These are phyloP conservation scores for pig (Sus scrofa) DNA, from an alignment of 2,113 vertebrate genomes.

Conservation along the genomic window DNA sequence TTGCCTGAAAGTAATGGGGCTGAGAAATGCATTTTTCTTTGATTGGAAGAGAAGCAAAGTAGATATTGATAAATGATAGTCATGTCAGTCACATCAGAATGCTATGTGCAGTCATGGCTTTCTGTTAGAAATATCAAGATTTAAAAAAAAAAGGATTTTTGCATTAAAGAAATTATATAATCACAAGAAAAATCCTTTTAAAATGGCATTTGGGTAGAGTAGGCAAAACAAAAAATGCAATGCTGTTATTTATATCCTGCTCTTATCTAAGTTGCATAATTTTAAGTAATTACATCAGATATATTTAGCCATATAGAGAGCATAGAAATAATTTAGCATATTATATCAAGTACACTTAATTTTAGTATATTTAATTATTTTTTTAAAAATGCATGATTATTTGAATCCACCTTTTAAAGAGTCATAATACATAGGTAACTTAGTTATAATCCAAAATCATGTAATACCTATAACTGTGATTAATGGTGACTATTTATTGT, in stretches of 20 bases:
- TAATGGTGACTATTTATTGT: neutral
- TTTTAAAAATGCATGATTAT: neutral
- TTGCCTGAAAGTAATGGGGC: fast-evolving
- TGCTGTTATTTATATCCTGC: neutral
- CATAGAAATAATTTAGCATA: neutral
- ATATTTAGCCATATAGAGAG: neutral
- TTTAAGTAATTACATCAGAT: neutral
- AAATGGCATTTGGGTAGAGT: neutral
- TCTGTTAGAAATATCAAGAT: neutral
- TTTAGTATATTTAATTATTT: neutral
- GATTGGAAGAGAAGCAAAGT: neutral
- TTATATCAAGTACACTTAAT: neutral
- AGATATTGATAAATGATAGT: neutral
- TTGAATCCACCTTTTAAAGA: neutral
- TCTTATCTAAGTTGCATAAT: neutral
- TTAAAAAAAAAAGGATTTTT: neutral
- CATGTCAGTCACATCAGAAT: neutral
- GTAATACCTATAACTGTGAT: neutral
- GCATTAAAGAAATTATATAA: neutral
- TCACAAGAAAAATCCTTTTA: neutral
- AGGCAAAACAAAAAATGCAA: neutral
- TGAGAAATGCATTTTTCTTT: neutral
- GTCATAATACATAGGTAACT: neutral
- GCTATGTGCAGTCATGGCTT: neutral
- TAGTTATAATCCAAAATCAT: neutral